Percentiles rank a stretch among this genome's conserved stretches.
phyloP scores from a whole-genome alignment of 1,140 invertebrate genomes.

The Pomacea maculata region DNA sequence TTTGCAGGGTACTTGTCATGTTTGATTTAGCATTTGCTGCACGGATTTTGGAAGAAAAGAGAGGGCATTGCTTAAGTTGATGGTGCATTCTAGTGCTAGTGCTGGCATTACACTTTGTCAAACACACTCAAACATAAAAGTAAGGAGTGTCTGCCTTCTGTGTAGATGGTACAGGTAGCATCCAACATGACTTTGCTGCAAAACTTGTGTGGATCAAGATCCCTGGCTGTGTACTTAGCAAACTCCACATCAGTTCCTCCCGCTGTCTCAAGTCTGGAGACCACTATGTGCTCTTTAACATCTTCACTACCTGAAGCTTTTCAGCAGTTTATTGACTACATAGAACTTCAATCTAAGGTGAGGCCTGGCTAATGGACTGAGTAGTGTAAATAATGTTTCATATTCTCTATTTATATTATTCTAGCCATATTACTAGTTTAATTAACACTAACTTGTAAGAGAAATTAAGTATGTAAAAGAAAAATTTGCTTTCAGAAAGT shows the following conservation, averaged over 20 bases:
- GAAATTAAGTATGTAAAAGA: no score
- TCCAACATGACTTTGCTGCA: conserved; percentile 10
- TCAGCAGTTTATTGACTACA: conserved; percentile 17
- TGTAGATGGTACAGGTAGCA: conserved; percentile 18
- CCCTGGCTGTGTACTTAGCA: conserved; percentile 14
- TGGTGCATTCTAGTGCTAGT: not conserved
- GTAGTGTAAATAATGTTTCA: no score
- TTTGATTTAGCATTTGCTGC: not conserved
- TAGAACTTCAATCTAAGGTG: conserved; percentile 19
- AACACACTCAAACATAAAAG: not conserved
- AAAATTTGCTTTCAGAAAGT: no score
- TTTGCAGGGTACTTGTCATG: no score
- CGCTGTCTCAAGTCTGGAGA: conserved; percentile 17
- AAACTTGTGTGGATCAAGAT: not conserved
- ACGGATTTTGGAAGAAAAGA: not conserved
- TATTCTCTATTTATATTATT: no score
- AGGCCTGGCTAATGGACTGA: not conserved
- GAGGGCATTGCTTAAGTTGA: not conserved
- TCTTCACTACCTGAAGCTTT: conserved; percentile 11
- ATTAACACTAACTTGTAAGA: no score
- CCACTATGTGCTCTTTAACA: conserved; percentile 24
- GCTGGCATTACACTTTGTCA: not conserved
- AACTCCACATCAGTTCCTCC: not conserved
- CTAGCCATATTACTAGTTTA: no score
- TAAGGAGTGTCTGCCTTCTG: not conserved